These are phyloP conservation scores for Australoheros facetus DNA, from an alignment of 2,797 vertebrate genomes.

Conservation along the genomic window DNA sequence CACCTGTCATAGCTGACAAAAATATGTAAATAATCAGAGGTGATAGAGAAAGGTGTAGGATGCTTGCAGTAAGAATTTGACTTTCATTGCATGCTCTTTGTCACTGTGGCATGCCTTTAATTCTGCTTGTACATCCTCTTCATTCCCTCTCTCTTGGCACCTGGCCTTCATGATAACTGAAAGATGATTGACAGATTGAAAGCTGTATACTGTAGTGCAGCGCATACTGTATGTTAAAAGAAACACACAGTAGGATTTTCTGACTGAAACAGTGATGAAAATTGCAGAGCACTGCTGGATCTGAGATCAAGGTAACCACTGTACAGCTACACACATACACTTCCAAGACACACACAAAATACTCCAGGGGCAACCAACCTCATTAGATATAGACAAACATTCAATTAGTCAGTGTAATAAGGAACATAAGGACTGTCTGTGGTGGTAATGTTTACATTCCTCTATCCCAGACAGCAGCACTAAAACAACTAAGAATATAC, in stretches of 20 bases:
- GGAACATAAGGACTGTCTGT: conserved; percentile 66
- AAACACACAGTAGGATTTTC: neutral
- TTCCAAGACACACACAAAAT: conserved; percentile 17
- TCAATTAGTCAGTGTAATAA: conserved; percentile 72
- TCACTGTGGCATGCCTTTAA: neutral
- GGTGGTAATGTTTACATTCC: conserved; percentile 42
- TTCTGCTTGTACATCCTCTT: neutral
- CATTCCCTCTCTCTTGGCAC: neutral
- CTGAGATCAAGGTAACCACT: conserved; percentile 7
- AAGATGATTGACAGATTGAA: conserved; percentile 7
- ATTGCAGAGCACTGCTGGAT: neutral
- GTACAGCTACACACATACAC: conserved; percentile 8
- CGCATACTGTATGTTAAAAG: neutral
- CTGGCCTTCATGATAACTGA: neutral
- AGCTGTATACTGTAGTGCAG: neutral
- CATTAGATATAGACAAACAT: conserved; percentile 73
- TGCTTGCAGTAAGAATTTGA: neutral
- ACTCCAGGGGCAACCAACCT: conserved; percentile 52
- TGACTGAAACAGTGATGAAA: conserved; percentile 1
- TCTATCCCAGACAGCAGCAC: conserved; percentile 53
- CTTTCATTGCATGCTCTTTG: neutral
- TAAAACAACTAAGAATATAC: conserved; percentile 68
- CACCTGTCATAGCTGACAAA: conserved; percentile 4
- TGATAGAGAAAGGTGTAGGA: neutral
- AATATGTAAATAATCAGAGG: neutral